These are phyloP conservation scores for Bombus pyrosoma DNA, from an alignment of 1,140 invertebrate genomes.

Conservation along the genomic window DNA sequence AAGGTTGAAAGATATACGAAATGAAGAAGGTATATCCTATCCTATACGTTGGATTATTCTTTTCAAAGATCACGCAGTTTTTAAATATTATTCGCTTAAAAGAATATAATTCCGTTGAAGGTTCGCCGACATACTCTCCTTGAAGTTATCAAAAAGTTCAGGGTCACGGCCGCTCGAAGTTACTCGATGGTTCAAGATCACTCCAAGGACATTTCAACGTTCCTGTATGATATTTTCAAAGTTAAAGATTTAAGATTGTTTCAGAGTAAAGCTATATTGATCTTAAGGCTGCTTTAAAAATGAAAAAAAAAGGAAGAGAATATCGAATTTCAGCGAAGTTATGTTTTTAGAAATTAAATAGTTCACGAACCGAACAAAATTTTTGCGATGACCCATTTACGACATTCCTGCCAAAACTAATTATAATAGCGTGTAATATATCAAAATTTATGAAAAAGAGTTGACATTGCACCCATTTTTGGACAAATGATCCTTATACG, in stretches of 20 bases:
- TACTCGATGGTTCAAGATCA: not conserved
- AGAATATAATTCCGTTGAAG: not conserved
- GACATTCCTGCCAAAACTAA: constrained; percentile 76
- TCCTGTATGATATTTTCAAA: not conserved
- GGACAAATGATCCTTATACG: not conserved
- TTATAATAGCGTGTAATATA: constrained; percentile 40
- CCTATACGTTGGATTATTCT: not conserved
- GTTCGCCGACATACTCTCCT: not conserved
- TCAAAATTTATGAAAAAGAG: constrained; percentile 28
- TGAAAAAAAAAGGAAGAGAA: not conserved
- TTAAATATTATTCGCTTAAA: not conserved
- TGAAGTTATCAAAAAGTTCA: not conserved
- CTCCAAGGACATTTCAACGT: not conserved
- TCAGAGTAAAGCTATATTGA: not conserved
- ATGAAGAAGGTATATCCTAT: not conserved
- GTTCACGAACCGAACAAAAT: not conserved
- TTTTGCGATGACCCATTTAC: constrained; percentile 50
- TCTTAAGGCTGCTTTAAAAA: not conserved
- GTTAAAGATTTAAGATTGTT: not conserved
- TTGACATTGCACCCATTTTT: not conserved
- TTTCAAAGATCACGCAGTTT: not conserved
- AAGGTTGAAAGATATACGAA: not conserved
- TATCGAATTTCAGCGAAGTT: not conserved
- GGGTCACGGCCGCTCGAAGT: not conserved
- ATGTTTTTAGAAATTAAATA: not conserved